Conservation (phyloP, 2,113 vertebrate genomes). For the Muscicapa adusta region DNA sequence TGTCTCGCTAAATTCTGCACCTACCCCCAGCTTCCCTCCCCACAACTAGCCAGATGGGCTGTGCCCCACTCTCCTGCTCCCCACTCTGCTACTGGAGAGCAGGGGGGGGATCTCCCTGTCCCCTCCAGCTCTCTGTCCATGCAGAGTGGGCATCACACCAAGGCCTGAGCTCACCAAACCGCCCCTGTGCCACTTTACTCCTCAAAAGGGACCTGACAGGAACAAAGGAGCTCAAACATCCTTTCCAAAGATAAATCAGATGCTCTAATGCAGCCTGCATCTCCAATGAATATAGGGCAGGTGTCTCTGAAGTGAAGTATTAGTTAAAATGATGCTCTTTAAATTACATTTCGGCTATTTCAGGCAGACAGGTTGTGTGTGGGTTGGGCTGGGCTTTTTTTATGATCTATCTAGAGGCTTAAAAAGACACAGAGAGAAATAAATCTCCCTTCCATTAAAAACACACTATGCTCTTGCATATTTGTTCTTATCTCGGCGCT, state of each 20-base stretch:
- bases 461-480: slow-evolving; percentile 63
- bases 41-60: neutral
- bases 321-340: slow-evolving; percentile 74
- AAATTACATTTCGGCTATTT: slow-evolving; percentile 72
- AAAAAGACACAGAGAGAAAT: slow-evolving; percentile 72
- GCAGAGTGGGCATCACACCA: fast-evolving
- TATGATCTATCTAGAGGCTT: slow-evolving; percentile 71
- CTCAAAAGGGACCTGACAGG: neutral
- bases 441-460: slow-evolving; percentile 74
- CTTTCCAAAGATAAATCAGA: slow-evolving; percentile 60
- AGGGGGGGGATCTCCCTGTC: neutral
- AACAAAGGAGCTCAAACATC: slow-evolving; percentile 45
- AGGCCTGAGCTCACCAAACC: fast-evolving
- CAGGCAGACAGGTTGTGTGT: slow-evolving; percentile 63
- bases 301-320: slow-evolving; percentile 70
- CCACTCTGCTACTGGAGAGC: neutral
- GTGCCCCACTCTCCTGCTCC: neutral
- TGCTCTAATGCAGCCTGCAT: slow-evolving; percentile 47
- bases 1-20: neutral
- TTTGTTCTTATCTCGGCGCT: slow-evolving; percentile 58
- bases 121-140: neutral
- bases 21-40: neutral
- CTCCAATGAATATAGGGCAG: slow-evolving; percentile 68
- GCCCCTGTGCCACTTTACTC: neutral
- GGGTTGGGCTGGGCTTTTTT: slow-evolving; percentile 59